Base-by-base conservation (phyloP, 2,797 vertebrate genomes). In the Sus cebifrons region DNA sequence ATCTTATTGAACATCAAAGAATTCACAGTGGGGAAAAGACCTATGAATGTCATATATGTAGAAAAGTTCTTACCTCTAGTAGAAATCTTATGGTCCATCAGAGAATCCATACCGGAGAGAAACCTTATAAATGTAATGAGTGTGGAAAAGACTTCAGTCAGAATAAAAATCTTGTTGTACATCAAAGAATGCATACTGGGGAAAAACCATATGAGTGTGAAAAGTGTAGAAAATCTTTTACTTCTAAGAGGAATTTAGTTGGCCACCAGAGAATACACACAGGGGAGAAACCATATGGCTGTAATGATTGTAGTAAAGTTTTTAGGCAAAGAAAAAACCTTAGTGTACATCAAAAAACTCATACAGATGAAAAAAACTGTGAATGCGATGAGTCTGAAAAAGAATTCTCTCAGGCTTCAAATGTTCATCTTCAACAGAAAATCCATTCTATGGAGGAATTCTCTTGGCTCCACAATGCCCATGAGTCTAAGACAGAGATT, bases 231-330 rank as follows among this genome's bases (percentile, higher is more conserved):
- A 98, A 98, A 82, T 92, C 96, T 62, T 97, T 98, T 85, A 96
- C 96, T 87, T 97, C 96, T 65, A 97, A 98, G 86, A 96, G 97
- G 92, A 97, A 98, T 95, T 70, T 98, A 93, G 81, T 96, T 94
- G 90, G 92, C 73, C 97, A 98, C 93, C 96, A 98, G 96, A 97
- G 97, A 96, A 98, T 96, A 58, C 98, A 98, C 81, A 97, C 97
- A 64, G 97, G 97, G 25, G 97, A 96, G 62, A 98, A 97, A 67
- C 96, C 96, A 21, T 97, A 96, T 79, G 97, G 96, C 75, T 97
- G 95, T 95, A 97, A 95, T 90, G 95, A 97, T 73, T 96, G 95
- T 75, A 95, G 70, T 92, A 97, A 97, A 68, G 95, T 91, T 86
- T 98, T 97, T 90, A 96, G 96, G 74, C 94, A 97, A 91, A 95